Conservation (phyloP, 2,113 vertebrate genomes). For the Dicaeum eximium region DNA sequence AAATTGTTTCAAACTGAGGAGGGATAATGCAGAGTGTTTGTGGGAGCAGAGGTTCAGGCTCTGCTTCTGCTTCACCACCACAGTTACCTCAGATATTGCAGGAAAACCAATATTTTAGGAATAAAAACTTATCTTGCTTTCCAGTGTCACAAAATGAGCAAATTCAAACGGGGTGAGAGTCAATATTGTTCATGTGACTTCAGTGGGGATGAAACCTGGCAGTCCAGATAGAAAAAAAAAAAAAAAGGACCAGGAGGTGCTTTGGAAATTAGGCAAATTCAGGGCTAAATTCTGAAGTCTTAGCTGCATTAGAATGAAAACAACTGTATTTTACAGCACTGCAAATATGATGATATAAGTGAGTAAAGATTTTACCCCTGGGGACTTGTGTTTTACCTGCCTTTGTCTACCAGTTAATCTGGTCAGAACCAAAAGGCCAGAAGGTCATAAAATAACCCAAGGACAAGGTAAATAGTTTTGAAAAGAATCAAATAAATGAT, state of each 20-base stretch:
- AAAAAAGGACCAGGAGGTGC: neutral
- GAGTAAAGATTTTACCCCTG: neutral
- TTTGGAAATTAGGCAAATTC: neutral
- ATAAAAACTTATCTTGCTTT: neutral
- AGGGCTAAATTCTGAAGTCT: neutral
- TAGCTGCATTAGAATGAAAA: neutral
- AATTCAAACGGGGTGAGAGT: neutral
- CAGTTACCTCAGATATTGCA: neutral
- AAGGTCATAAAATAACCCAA: conserved; percentile 51
- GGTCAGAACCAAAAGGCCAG: conserved; percentile 7
- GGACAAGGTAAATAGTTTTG: conserved; percentile 55
- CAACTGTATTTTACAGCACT: neutral
- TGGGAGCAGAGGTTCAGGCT: neutral
- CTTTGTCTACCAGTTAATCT: neutral
- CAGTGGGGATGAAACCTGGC: neutral
- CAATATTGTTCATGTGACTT: neutral
- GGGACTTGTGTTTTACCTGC: neutral
- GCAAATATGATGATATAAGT: neutral
- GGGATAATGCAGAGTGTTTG: neutral
- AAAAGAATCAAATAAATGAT: conserved; percentile 58
- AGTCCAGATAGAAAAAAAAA: neutral
- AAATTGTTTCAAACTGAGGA: neutral
- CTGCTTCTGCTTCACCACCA: neutral
- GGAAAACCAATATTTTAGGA: neutral
- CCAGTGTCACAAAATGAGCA: neutral